Evolutionary conservation across 1,140 invertebrate species (phyloP).

Genomic region (Diachasma alloeum): DNA sequence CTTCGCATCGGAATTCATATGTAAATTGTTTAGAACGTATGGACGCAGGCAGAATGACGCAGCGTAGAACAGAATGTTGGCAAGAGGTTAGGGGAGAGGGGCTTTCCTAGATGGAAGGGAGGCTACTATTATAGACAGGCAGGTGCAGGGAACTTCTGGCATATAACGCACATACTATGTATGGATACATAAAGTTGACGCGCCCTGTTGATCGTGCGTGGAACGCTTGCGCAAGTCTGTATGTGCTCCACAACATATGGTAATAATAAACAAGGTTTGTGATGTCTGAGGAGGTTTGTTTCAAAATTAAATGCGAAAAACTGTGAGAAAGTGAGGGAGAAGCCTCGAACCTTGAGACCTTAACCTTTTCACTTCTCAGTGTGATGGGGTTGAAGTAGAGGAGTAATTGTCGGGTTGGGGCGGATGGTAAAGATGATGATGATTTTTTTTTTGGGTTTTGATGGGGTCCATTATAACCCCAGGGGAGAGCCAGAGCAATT

Average conservation of each 20-base stretch:
- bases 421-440: too few species aligned
- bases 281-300: not conserved
- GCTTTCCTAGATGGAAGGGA: not conserved
- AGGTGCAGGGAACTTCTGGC: not conserved
- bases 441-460: too few species aligned
- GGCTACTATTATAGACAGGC: constrained; percentile 7
- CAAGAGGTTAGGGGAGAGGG: not conserved
- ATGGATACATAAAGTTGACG: constrained; percentile 1
- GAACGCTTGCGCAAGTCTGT: not conserved
- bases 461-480: too few species aligned
- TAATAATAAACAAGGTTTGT: not conserved
- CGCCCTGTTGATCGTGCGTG: constrained; percentile 8
- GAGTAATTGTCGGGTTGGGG: too few species aligned
- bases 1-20: too few species aligned
- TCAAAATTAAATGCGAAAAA: not conserved
- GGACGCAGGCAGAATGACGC: not conserved
- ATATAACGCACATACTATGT: not conserved
- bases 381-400: not conserved
- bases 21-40: too few species aligned
- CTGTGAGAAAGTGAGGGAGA: constrained; percentile 53
- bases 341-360: constrained; percentile 53
- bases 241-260: not conserved
- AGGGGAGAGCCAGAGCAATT: too few species aligned
- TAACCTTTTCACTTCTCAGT: constrained; percentile 42
- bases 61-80: not conserved